Conservation (phyloP, 2,113 vertebrate genomes). For the Hepsetus odoe region DNA sequence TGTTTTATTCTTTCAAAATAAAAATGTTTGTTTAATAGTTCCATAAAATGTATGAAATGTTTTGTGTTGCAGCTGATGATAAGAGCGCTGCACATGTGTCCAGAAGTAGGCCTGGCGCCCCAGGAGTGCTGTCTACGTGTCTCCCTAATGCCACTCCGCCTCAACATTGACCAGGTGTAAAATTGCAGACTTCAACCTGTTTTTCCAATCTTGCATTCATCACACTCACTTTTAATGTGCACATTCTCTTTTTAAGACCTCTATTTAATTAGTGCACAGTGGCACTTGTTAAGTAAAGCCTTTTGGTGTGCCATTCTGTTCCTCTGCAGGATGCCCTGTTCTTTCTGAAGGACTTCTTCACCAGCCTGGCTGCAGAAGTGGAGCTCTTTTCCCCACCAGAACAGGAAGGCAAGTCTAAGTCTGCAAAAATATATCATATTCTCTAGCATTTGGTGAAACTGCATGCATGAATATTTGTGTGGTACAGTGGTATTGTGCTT, state of each 20-base stretch:
- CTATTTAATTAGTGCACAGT: not conserved
- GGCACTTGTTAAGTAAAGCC: not conserved
- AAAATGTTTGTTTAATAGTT: not conserved
- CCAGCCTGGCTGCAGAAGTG: conserved; percentile 90
- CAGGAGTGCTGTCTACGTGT: conserved; percentile 95
- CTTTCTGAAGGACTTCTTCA: conserved; percentile 97
- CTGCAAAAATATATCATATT: not conserved
- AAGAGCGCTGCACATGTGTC: conserved; percentile 91
- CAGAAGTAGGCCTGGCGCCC: conserved; percentile 88
- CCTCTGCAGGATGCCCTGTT: conserved; percentile 90
- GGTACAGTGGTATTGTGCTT: not conserved
- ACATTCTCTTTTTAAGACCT: no score
- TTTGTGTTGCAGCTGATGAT: conserved; percentile 82
- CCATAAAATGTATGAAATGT: no score
- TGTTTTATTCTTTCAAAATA: no score
- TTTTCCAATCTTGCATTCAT: not conserved
- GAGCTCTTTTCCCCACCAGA: conserved; percentile 90
- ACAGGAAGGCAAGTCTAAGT: conserved; percentile 84
- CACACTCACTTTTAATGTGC: no score
- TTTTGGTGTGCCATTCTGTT: conserved; percentile 17
- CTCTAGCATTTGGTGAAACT: not conserved
- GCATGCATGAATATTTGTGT: not conserved
- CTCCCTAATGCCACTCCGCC: conserved; percentile 94
- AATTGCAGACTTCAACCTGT: not conserved
- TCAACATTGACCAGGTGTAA: conserved; percentile 95